These are phyloP conservation scores for Pilophorus perplexus DNA, from an alignment of 2,888 invertebrate genomes.

Conservation along the genomic window DNA sequence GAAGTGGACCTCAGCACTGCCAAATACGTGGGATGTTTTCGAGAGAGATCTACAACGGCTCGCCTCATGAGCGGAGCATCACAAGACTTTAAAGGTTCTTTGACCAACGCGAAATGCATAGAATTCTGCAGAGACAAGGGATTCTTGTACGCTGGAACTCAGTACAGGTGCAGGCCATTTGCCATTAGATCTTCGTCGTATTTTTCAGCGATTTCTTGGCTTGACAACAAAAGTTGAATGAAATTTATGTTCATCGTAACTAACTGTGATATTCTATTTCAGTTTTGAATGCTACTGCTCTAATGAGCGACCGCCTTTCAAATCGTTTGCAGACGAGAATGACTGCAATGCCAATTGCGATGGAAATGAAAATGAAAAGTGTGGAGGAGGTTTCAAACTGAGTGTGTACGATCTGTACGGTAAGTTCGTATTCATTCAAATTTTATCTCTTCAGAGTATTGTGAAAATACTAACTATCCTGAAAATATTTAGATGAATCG, in stretches of 20 bases:
- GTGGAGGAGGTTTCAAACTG: conserved; percentile 37
- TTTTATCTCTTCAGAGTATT: too few relatives aligned
- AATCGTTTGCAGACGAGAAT: conserved; percentile 29
- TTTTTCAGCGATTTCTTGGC: background rate
- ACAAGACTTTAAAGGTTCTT: conserved; percentile 42
- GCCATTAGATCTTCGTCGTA: background rate
- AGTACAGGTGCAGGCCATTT: conserved; percentile 41
- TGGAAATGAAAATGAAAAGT: conserved; percentile 36
- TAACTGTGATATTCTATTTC: too few relatives aligned
- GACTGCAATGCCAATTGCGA: conserved; percentile 38
- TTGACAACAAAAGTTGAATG: background rate
- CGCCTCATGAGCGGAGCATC: conserved; percentile 45
- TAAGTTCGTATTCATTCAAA: too few relatives aligned
- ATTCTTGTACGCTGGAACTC: conserved; percentile 42
- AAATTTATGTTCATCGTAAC: background rate
- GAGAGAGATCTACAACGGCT: conserved; percentile 43
- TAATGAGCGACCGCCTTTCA: conserved; percentile 39
- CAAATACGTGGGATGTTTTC: conserved; percentile 47
- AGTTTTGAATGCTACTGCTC: conserved; percentile 44
- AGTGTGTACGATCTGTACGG: conserved; percentile 39
- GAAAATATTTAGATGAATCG: too few relatives aligned
- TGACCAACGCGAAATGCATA: conserved; percentile 45
- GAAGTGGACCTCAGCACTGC: conserved; percentile 18
- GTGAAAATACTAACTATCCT: too few relatives aligned
- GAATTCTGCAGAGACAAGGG: conserved; percentile 39